Evolutionary conservation across 2,797 vertebrate genomes (phyloP).

Genomic region (Telmatherina bonti): DNA sequence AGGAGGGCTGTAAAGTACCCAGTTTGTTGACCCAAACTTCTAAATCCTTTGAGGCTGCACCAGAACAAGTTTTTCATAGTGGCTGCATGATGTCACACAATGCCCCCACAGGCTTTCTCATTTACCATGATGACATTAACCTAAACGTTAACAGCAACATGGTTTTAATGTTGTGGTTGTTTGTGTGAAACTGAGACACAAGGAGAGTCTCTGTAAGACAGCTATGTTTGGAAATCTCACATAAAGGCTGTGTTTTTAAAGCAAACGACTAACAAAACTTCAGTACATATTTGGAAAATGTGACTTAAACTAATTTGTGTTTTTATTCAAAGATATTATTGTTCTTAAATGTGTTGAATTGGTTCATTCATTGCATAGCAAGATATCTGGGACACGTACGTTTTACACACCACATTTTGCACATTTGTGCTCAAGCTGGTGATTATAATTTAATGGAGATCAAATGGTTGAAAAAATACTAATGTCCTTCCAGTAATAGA

Average conservation of each 20-base stretch:
- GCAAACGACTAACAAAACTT: neutral
- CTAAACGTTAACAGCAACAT: neutral
- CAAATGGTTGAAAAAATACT: slow-evolving; percentile 10
- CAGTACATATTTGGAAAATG: neutral
- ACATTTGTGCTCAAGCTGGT: neutral
- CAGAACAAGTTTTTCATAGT: neutral
- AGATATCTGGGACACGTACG: neutral
- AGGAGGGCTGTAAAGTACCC: neutral
- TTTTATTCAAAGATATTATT: neutral
- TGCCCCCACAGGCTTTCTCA: neutral
- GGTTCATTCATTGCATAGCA: neutral
- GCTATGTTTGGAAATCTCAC: neutral
- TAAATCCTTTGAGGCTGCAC: neutral
- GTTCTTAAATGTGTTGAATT: neutral
- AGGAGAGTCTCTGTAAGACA: neutral
- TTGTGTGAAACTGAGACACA: neutral
- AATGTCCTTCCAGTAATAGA: slow-evolving; percentile 7
- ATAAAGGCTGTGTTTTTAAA: neutral
- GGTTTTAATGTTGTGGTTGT: neutral
- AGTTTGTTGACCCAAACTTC: neutral
- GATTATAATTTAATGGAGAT: slow-evolving; percentile 7
- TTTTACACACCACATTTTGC: neutral
- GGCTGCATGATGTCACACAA: neutral
- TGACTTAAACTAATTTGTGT: neutral
- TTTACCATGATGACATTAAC: neutral